A percentile compares a stretch with the other conserved stretches of the same genome.
Conservation (phyloP, 2,888 invertebrate species). For the Latrodectus hesperus region DNA sequence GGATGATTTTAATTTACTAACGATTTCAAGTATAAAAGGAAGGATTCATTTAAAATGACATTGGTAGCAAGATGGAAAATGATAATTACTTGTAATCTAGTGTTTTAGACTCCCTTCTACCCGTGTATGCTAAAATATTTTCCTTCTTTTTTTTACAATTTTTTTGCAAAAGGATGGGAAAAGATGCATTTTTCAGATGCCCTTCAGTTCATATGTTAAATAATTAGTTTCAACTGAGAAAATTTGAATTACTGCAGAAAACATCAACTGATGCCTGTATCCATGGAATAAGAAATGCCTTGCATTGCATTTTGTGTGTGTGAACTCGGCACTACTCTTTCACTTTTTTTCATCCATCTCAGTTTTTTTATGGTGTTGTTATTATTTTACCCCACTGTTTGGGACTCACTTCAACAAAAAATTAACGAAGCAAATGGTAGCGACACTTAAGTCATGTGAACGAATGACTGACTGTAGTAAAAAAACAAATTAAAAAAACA, state of each 20-base stretch:
- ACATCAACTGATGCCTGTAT: conserved; percentile 14
- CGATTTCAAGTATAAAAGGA: conserved; percentile 35
- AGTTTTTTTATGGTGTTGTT: conserved; percentile 1
- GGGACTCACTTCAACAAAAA: conserved; percentile 20
- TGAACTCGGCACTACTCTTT: not conserved
- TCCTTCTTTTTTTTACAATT: not conserved
- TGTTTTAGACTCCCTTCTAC: conserved; percentile 37
- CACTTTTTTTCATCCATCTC: not conserved
- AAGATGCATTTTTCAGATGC: conserved; percentile 43
- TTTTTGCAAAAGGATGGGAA: not conserved
- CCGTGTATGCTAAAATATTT: conserved; percentile 13
- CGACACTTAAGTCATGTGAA: conserved; percentile 53
- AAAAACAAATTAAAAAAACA: conserved; percentile 34
- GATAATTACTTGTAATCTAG: conserved; percentile 60
- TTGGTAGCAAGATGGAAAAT: conserved; percentile 49
- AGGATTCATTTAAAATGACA: conserved; percentile 62
- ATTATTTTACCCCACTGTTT: conserved; percentile 30
- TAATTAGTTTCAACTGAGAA: conserved; percentile 53
- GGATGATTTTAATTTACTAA: conserved; percentile 54
- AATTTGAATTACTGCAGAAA: conserved; percentile 11
- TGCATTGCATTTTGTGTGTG: conserved; percentile 12
- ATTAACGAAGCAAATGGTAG: conserved; percentile 49
- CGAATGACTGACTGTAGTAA: conserved; percentile 58
- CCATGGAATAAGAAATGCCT: conserved; percentile 28
- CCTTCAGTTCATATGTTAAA: conserved; percentile 40